phyloP scores from a whole-genome alignment of 2,113 vertebrate species.

The Sylvicapra grimmia region DNA sequence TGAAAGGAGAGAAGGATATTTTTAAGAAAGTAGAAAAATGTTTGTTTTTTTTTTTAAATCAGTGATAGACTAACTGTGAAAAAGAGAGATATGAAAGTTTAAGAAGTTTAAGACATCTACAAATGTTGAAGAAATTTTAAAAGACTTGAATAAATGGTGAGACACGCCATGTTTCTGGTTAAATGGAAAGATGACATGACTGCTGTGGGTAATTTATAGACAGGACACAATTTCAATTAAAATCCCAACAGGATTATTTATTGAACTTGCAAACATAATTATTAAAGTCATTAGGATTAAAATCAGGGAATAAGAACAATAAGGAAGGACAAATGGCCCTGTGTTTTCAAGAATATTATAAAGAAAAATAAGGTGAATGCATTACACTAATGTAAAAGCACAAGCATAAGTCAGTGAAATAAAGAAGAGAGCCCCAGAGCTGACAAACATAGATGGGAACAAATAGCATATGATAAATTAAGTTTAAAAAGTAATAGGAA shows the following conservation, averaged over 20 bases:
- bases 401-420: background rate
- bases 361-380: conserved; percentile 31
- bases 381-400: background rate
- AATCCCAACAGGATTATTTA: conserved; percentile 54
- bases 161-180: background rate
- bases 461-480: background rate
- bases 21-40: background rate
- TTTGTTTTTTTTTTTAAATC: background rate
- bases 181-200: background rate
- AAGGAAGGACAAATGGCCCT: background rate
- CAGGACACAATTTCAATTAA: conserved; percentile 42
- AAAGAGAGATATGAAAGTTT: background rate
- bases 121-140: background rate
- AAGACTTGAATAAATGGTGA: background rate
- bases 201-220: conserved; percentile 7
- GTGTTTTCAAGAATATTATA: background rate
- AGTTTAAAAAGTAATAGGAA: background rate
- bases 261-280: conserved; percentile 38
- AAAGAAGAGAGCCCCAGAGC: background rate
- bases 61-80: rapidly evolving
- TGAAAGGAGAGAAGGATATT: background rate
- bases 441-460: background rate
- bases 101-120: rapidly evolving
- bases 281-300: conserved; percentile 44
- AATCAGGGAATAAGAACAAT: background rate